Conservation (phyloP, 2,113 vertebrate species). For the Vidua macroura region DNA sequence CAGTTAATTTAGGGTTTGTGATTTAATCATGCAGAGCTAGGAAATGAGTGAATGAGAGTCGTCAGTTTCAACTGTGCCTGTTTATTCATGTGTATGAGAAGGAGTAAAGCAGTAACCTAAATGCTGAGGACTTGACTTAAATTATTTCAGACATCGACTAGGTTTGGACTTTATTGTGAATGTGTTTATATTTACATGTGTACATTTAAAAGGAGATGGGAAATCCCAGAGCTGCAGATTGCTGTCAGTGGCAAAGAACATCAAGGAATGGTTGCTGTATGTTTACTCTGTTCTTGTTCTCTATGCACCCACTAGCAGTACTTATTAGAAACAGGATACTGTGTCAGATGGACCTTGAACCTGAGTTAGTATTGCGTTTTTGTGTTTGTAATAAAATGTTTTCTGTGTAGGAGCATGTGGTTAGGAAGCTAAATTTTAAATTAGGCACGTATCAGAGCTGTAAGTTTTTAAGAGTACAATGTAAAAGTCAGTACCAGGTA, state of each 20-base stretch:
- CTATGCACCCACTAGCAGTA: neutral
- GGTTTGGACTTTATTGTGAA: neutral
- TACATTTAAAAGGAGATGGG: neutral
- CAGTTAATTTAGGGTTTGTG: neutral
- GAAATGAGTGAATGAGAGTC: neutral
- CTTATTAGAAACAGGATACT: neutral
- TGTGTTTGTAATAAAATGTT: neutral
- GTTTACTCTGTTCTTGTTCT: neutral
- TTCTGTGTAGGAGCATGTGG: neutral
- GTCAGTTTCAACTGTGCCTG: neutral
- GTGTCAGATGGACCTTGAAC: neutral
- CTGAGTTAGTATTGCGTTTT: neutral
- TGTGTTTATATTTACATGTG: neutral
- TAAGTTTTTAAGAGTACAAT: neutral
- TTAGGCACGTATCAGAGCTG: neutral
- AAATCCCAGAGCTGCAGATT: neutral
- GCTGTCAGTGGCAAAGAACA: neutral
- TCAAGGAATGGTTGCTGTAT: neutral
- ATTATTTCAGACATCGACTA: neutral
- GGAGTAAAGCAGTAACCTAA: neutral
- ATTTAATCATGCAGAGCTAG: neutral
- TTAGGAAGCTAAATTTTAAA: neutral
- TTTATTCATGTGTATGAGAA: neutral
- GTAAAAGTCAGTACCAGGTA: neutral
- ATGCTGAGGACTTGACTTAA: neutral